Base-by-base conservation (phyloP, 2,888 invertebrate species). In the Lasius fuliginosus region DNA sequence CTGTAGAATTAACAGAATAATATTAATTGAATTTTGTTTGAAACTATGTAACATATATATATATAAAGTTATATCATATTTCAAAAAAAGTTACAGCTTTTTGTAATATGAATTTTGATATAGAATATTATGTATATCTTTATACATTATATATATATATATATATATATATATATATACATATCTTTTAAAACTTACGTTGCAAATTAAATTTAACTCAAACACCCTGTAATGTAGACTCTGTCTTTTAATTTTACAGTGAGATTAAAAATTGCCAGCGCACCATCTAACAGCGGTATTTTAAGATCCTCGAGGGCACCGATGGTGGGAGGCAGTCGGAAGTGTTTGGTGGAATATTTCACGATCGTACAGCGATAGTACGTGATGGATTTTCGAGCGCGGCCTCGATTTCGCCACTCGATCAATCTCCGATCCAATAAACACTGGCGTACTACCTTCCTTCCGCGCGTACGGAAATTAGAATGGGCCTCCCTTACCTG, bases 401-500 rank as follows among this genome's bases (percentile, higher is more conserved):
- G 85, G 67, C 83, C 86, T 75, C 83, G 87, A 89, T 89, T 82
- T 86, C 76, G 79, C 82, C 83, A 82, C 85, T 86, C 87, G 85
- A 85, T 86, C 89, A 90, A 87, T 87, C 89, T 85, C 85, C 86
- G 88, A 87, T 86, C 85, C 87, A 88, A 86, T 90, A 88, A 90
- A 89, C 89, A 88, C 40, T 62, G 83, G 68, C 68, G 82, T 84
- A 82, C 68, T 83, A 85, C 82, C 83, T 60, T 64, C 84, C 84
- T 60, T 64, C 1, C 74, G n/a, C 53, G 30, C n/a, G 68, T 64
- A 65, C 74, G 82, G n/a, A 82, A 64, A 83, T 40, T 75, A 79
- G 69, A 71, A n/a, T 36, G n/a, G 65, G 33, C 46, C 68, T 46
- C 84, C 56, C 82, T 88, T 89, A 93, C 93, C 92, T 93, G 93